Conservation (phyloP, 2,113 vertebrate species). For the Apus apus region DNA sequence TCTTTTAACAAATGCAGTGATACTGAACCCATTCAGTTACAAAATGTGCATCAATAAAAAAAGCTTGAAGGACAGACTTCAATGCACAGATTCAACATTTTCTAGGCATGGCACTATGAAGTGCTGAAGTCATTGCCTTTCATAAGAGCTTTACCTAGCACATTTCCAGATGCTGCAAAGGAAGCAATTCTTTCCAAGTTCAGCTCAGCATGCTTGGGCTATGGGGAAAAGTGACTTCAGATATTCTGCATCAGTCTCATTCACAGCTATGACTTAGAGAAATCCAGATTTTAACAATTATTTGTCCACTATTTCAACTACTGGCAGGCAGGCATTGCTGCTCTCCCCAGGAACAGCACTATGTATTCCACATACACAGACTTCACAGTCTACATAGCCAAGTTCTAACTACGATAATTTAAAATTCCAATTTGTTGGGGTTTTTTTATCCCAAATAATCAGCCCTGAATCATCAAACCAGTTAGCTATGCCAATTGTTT, state of each 20-base stretch:
- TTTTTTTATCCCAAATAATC: not conserved
- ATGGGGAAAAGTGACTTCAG: not conserved
- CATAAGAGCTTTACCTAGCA: not conserved
- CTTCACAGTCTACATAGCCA: not conserved
- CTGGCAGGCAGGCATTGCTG: not conserved
- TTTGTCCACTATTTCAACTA: not conserved
- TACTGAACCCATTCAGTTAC: not conserved
- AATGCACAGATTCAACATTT: slow-evolving; percentile 9
- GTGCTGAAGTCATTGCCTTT: slow-evolving; percentile 1
- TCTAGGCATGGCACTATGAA: too few species aligned
- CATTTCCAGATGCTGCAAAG: not conserved
- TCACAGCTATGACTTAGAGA: not conserved
- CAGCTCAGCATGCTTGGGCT: not conserved
- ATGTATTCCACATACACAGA: accelerated
- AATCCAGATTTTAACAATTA: not conserved
- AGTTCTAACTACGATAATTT: not conserved
- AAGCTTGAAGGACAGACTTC: not conserved
- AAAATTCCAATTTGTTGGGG: not conserved
- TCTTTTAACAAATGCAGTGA: not conserved
- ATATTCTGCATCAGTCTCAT: not conserved
- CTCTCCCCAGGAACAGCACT: not conserved
- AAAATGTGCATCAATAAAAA: not conserved
- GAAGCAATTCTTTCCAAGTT: not conserved
- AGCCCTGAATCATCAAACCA: not conserved
- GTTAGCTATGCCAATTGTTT: not conserved